Conservation (phyloP, 2,797 vertebrate genomes). For the Emydoidea blandingii region DNA sequence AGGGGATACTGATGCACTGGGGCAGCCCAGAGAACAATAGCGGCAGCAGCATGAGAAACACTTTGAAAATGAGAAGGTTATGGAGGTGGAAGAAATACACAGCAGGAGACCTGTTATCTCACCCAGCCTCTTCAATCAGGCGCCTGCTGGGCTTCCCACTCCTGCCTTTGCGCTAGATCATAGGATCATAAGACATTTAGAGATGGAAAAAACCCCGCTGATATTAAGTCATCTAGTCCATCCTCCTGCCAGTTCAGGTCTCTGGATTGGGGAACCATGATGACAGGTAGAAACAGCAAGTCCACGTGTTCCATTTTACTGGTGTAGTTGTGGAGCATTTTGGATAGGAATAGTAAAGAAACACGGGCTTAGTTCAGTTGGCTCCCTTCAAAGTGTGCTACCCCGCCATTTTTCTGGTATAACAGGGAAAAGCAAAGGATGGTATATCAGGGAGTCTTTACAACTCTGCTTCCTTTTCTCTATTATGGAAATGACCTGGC, state of each 20-base stretch:
- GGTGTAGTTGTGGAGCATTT: background rate
- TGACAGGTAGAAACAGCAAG: fast-evolving
- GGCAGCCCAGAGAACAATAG: background rate
- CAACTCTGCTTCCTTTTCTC: background rate
- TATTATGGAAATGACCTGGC: background rate
- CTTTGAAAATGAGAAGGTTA: constrained; percentile 62
- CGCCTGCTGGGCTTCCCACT: constrained; percentile 55
- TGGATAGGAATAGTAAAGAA: background rate
- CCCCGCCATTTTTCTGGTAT: background rate
- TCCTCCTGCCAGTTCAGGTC: constrained; percentile 17
- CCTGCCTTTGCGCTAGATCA: constrained; percentile 29
- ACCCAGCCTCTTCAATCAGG: constrained; percentile 59
- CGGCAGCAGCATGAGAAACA: background rate
- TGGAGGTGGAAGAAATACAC: constrained; percentile 39
- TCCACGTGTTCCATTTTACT: background rate
- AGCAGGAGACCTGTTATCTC: constrained; percentile 46
- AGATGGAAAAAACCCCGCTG: background rate
- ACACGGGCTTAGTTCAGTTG: background rate
- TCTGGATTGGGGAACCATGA: fast-evolving
- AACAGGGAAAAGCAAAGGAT: background rate
- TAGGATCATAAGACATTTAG: background rate
- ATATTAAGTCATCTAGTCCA: background rate
- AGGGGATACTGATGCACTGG: background rate
- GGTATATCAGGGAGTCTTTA: background rate
- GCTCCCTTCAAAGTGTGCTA: background rate